Conservation (phyloP, 2,113 vertebrate genomes). For the Uropsilus gracilis region DNA sequence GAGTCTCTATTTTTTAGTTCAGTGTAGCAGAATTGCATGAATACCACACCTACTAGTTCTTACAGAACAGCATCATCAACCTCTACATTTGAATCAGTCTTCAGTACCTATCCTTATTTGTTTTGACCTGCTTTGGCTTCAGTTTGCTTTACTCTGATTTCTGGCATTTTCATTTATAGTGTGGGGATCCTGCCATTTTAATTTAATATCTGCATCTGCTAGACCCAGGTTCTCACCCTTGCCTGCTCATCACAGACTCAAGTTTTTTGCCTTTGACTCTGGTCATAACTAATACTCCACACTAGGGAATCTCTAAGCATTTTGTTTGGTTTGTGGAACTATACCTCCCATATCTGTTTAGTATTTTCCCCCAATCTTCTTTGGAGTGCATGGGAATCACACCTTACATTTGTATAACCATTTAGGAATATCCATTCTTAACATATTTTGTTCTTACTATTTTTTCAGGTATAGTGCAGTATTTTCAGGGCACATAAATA, state of each 20-base stretch:
- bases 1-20: background rate
- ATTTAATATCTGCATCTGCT: background rate
- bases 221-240: background rate
- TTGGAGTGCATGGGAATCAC: background rate
- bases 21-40: background rate
- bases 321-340: background rate
- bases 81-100: background rate
- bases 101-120: background rate
- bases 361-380: background rate
- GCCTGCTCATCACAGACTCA: background rate
- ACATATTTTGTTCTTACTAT: background rate
- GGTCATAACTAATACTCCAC: background rate
- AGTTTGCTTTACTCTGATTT: background rate
- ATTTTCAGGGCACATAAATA: background rate
- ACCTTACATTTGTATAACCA: background rate
- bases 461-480: background rate
- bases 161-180: background rate
- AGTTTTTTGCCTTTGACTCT: background rate
- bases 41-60: fast-evolving
- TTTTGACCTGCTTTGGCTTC: background rate
- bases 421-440: background rate
- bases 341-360: background rate
- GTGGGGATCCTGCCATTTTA: background rate
- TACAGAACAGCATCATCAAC: background rate
- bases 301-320: background rate